A percentile compares a stretch with the other conserved stretches of the same genome.
Conservation (phyloP, 2,113 vertebrate species). For the Chaenocephalus aceratus region DNA sequence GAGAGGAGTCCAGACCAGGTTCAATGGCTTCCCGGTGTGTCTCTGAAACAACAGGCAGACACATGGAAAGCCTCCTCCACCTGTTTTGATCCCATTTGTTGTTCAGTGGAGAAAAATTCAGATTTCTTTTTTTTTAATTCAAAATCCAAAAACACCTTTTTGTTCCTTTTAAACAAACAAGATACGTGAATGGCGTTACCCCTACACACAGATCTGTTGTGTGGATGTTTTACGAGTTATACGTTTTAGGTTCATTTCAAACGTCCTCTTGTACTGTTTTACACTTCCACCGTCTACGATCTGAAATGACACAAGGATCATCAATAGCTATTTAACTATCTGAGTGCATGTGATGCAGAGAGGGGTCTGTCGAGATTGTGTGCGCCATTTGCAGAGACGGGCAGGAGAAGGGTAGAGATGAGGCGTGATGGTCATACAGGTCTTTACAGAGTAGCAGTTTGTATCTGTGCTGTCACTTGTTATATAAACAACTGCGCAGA, state of each 20-base stretch:
- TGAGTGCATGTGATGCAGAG: neutral
- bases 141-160: neutral
- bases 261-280: neutral
- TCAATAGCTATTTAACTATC: conserved; percentile 1
- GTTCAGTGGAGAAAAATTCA: neutral
- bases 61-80: neutral
- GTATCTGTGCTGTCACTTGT: neutral
- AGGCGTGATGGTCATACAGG: neutral
- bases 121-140: neutral
- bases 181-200: neutral
- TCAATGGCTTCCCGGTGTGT: neutral
- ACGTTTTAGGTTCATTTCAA: neutral
- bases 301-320: neutral
- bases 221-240: conserved; percentile 1
- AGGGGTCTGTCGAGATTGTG: neutral
- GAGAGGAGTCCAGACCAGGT: conserved; percentile 9
- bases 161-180: conserved; percentile 24
- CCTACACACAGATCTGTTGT: conserved; percentile 8
- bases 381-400: neutral
- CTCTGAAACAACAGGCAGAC: conserved; percentile 27
- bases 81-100: neutral
- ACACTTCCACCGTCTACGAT: neutral
- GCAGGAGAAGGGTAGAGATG: no score
- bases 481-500: neutral
- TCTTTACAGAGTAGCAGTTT: neutral